Base-by-base conservation (phyloP, 2,888 invertebrate species). In the Biston betularia region DNA sequence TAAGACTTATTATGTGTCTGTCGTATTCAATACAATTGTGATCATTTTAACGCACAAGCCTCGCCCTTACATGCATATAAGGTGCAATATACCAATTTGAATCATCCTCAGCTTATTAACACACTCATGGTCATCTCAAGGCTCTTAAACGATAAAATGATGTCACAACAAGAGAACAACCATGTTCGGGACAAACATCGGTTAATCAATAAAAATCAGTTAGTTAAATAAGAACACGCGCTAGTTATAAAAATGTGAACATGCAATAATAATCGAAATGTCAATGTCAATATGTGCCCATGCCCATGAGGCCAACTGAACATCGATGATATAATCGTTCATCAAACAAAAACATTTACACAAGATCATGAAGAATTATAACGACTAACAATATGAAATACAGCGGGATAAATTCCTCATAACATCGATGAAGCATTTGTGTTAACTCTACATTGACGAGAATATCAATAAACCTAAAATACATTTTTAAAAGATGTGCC, bases 71-170 rank as follows among this genome's bases (percentile, higher is more conserved):
- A 70, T 79, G 83, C 82, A 61, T 69, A 12, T 82, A 80, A 79
- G 75, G 79, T 83, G 83, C 80, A 79, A 78, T 74, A 78, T 71
- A 75, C 69, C 69, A 55, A 67, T 59, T 69, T 63, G 64, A 75
- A 67, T 74, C 83, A 81, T 78, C 76, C 80, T 78, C 71, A 70
- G 82, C 82, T 81, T 82, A 76, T 73, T 77, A 79, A 80, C 77
- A 55, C n/a, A 6, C 48, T 58, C 42, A 34, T 38, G 33, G 38
- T 53, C 38, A 12, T 34, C 63, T 6, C 38, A 63, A 50, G 57
- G 45, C 63, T 63, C 63, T 12, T 35, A 33, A 45, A 63, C 63
- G 56, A 56, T 15, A 56, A 10, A n/a, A 38, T 44, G 35, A 7
- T 15, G 38, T 0, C 14, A 56, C 35, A 59, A n/a, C 0, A 38